Evolutionary conservation across 2,888 invertebrate species (phyloP), one percentile per base, ranked within the genome.

Genomic region (Cephonodes hylas): DNA sequence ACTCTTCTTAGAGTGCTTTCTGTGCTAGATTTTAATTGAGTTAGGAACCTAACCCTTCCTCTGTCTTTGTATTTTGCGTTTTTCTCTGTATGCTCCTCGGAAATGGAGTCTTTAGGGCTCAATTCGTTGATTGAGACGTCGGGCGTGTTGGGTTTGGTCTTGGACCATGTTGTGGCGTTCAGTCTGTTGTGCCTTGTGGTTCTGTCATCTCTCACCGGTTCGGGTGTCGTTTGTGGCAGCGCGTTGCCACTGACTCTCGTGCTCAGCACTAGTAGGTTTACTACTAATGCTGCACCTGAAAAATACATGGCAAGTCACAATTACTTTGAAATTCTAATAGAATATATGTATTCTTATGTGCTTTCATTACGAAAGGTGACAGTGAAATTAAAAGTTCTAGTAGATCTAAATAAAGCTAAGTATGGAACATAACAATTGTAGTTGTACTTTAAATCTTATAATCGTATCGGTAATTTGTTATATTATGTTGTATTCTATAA

Each of bases 241-340:
- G 86, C 82, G 69, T 79, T 83, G 66, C 87, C 83, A 62, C 79
- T 81, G 59, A 82, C 86, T 74, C 80, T 68, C 69, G 86, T 83
- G 84, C 83, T 80, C 74, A 89, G 75, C 70, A 92, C 85, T 88
- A 92, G 89, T 85, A 92, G 67, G 66, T 78, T 83, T 66, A 90
- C 88, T 89, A 91, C 86, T 85, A 90, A 74, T 79, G 85, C 89
- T 79, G 86, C 91, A 86, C 91, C 92, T 92, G 88, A 38, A 91
- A 91, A 59, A n/a, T 22, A 27, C 58, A 42, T n/a, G n/a, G 58
- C 8, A 15, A 18, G 57, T 27, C 53, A 1, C n/a, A n/a, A n/a
- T n/a, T n/a, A n/a, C n/a, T n/a, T n/a, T n/a, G n/a, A n/a, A n/a
- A n/a, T n/a, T n/a, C n/a, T n/a, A n/a, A n/a, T n/a, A n/a, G n/a